Evolutionary conservation across 2,797 vertebrate genomes (phyloP).

Genomic region (Phrynocephalus vlangalii): DNA sequence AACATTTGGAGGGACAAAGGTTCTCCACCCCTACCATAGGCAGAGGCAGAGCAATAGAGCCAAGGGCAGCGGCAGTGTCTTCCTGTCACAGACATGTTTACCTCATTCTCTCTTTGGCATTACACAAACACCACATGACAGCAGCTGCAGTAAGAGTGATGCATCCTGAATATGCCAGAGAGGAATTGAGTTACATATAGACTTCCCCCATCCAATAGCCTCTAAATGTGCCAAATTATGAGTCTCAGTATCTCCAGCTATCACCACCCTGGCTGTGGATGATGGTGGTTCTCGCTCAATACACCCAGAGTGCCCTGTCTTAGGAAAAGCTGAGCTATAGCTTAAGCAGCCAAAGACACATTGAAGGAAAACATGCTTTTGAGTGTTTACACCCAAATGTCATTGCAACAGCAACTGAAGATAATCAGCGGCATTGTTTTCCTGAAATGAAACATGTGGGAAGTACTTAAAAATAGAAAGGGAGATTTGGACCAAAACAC

Average conservation of each 20-base stretch:
- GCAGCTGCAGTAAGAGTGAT: not conserved
- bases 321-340: not conserved
- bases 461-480: slow-evolving; percentile 64
- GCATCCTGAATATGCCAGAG: not conserved
- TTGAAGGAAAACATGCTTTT: accelerated
- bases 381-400: slow-evolving; percentile 31
- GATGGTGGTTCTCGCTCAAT: not conserved
- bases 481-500: slow-evolving; percentile 36
- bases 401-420: slow-evolving; percentile 63
- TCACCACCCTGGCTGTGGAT: not conserved
- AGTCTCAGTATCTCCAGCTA: not conserved
- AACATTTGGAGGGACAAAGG: no score
- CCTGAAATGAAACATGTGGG: slow-evolving; percentile 63
- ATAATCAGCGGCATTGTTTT: slow-evolving; percentile 50
- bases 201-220: not conserved
- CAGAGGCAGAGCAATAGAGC: not conserved
- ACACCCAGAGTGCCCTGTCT: not conserved
- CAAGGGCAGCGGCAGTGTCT: not conserved
- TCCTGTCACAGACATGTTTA: not conserved
- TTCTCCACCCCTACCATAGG: not conserved
- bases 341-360: not conserved
- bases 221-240: not conserved
- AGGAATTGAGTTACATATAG: not conserved
- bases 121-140: not conserved
- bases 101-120: not conserved